Base-by-base conservation (phyloP, 2,113 vertebrate genomes). In the Toxostoma redivivum region DNA sequence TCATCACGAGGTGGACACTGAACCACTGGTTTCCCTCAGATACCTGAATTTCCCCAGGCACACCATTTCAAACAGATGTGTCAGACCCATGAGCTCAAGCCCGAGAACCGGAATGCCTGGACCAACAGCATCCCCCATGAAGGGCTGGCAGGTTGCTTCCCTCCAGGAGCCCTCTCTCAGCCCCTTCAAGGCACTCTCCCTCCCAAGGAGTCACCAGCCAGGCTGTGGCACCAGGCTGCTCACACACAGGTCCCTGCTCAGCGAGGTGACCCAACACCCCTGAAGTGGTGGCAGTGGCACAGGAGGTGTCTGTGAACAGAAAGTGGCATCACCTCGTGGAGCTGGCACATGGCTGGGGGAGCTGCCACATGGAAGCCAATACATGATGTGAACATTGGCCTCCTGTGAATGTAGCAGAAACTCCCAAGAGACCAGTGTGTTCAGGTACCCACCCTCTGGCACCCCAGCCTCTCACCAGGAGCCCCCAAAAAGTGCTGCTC, bases 321-420 rank as follows among this genome's bases (percentile, higher is more conserved):
- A 8, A 0, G 7, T 19, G 79, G 40, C 72, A 65, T 82, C 85
- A 33, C 51, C 92, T 24, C 4, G 0, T 7, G 0, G 23, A 33
- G 73, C 77, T 7, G 58, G 72, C 33, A 61, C 3, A 42, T 8
- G 47, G 64, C 83, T 3, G 3, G 33, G 74, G 48, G 44, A 62
- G 69, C 2, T 70, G 92, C 77, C 60, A 71, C 3, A 23, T 4
- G 51, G 8, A 27, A 90, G 54, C 66, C 67, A 78, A 53, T 1
- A 22, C 65, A 10, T 0, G 1, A 42, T 3, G n/a, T 7, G 57
- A 57, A 24, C 1, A 0, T 4, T 4, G 0, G 66, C 53, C 57
- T 76, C 38, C 61, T 6, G 40, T 15, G 5, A 27, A 30, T 1
- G 9, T 42, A 28, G 38, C 28, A 28, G 82, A 11, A 14, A 1